Conservation (phyloP, 2,113 vertebrate genomes). For the Mionectes macconnelli region DNA sequence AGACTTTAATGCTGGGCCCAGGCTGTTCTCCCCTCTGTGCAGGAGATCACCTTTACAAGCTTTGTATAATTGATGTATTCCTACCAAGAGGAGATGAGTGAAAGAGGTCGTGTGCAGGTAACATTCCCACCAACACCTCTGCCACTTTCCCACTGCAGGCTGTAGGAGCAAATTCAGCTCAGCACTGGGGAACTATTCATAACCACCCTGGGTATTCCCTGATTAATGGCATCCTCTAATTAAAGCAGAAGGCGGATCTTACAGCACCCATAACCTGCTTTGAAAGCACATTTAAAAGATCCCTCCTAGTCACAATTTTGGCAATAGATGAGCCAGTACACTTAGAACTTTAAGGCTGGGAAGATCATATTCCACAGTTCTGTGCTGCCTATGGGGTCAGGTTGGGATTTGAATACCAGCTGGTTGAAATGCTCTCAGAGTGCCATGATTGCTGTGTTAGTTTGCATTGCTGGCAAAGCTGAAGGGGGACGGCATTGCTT, state of each 20-base stretch:
- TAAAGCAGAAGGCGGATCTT: not conserved
- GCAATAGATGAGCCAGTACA: not conserved
- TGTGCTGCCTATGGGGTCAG: not conserved
- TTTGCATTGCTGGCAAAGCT: not conserved
- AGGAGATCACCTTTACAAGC: not conserved
- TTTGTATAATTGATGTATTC: not conserved
- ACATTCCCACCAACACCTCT: not conserved
- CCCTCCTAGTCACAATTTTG: not conserved
- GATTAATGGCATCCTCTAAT: not conserved
- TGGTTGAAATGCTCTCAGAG: not conserved
- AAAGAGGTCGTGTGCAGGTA: not conserved
- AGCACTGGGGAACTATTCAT: not conserved
- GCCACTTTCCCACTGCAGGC: not conserved
- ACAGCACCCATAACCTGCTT: not conserved
- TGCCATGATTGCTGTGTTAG: not conserved
- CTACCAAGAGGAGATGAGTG: not conserved
- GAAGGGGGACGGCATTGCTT: not conserved
- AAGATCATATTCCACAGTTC: not conserved
- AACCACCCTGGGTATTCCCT: not conserved
- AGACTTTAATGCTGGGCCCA: not conserved
- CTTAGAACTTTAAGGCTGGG: not conserved
- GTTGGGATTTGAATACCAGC: not conserved
- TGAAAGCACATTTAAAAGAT: not conserved
- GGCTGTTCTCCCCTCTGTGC: not conserved
- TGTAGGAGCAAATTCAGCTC: not conserved